Conservation (phyloP, 2,113 vertebrate genomes). For the Gavia stellata region DNA sequence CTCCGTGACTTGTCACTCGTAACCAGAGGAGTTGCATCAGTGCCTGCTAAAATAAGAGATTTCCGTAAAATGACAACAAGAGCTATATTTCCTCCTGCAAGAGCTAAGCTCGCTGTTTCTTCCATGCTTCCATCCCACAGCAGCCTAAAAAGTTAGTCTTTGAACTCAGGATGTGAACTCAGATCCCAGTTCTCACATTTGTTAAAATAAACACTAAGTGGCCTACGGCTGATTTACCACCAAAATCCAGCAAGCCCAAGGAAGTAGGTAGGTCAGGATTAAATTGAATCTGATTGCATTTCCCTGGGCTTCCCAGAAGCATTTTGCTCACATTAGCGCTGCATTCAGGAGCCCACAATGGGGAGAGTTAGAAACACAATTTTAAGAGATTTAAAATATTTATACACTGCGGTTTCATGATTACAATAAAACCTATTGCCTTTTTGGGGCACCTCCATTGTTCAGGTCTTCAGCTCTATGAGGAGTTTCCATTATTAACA, state of each 20-base stretch:
- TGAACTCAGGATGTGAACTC: neutral
- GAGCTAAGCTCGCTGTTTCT: neutral
- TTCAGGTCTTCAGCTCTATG: neutral
- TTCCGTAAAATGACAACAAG: neutral
- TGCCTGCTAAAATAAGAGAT: neutral
- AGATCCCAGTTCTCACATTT: neutral
- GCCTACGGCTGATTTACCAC: neutral
- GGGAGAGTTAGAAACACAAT: constrained; percentile 25
- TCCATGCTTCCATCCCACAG: neutral
- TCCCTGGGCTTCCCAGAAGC: constrained; percentile 31
- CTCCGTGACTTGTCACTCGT: neutral
- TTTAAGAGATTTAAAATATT: constrained; percentile 67
- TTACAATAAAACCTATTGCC: constrained; percentile 55
- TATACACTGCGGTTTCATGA: constrained; percentile 18
- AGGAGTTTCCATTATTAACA: neutral
- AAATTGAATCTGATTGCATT: constrained; percentile 17
- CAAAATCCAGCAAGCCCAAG: neutral
- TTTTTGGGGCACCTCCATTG: constrained; percentile 6
- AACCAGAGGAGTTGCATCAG: neutral
- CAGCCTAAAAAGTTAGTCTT: neutral
- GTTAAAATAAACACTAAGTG: neutral
- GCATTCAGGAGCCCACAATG: neutral
- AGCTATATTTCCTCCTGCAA: neutral
- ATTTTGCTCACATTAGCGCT: neutral
- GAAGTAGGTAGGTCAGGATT: neutral